Evolutionary conservation across 2,113 vertebrate species (phyloP).

Genomic region (Chrysemys picta): DNA sequence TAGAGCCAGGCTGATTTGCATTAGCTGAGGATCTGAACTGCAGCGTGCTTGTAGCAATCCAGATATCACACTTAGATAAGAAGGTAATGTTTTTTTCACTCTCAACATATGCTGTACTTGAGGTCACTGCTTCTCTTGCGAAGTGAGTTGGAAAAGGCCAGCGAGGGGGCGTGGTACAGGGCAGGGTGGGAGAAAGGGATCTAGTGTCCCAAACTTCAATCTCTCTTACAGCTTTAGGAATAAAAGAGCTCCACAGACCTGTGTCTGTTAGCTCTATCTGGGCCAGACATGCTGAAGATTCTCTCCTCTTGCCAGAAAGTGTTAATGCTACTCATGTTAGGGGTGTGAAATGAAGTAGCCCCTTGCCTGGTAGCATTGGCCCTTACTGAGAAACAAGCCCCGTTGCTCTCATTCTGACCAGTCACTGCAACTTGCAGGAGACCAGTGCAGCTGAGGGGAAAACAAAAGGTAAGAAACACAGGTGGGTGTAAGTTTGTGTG

Average conservation of each 20-base stretch:
- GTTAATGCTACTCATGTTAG: conserved; percentile 24
- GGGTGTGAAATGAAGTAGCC: background rate
- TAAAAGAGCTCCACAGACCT: too few relatives aligned
- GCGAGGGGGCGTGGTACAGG: background rate
- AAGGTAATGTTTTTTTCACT: background rate
- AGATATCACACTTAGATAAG: background rate
- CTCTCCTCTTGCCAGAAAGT: background rate
- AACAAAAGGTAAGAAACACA: background rate
- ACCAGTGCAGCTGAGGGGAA: background rate
- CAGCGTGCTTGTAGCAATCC: background rate
- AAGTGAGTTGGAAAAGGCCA: background rate
- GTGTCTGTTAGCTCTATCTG: background rate
- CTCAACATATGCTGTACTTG: background rate
- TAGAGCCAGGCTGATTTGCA: background rate
- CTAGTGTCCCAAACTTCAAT: background rate
- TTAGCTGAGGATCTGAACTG: background rate
- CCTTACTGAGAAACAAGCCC: background rate
- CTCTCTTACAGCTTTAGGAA: background rate
- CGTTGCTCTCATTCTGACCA: background rate
- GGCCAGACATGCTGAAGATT: background rate
- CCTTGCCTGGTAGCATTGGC: conserved; percentile 4
- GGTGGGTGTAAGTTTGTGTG: rapidly evolving
- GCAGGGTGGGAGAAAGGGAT: background rate
- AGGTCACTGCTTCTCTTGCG: background rate
- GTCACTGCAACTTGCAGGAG: background rate